Evolutionary conservation across 1,140 invertebrate genomes (phyloP).

Genomic region (Drosophila kanapiae): DNA sequence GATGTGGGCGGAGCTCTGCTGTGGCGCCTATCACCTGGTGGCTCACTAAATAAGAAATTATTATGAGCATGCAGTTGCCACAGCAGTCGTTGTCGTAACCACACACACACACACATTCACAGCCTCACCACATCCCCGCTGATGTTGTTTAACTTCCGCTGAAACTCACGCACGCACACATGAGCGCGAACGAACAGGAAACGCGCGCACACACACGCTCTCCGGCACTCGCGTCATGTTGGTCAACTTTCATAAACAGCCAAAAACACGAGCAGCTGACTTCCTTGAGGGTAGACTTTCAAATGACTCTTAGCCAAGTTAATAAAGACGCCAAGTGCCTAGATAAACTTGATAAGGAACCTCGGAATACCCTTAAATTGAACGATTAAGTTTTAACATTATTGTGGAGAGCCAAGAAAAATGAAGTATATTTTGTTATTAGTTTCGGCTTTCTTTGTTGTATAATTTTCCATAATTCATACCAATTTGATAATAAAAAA

Average conservation of each 20-base stretch:
- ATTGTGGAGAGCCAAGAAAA: too few species aligned
- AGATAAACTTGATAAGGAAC: too few species aligned
- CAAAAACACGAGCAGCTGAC: conserved; percentile 30
- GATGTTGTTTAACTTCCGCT: conserved; percentile 70
- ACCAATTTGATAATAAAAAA: too few species aligned
- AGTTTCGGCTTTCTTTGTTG: too few species aligned
- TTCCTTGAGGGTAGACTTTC: neutral
- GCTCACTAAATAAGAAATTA: conserved; percentile 78
- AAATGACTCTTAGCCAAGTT: neutral
- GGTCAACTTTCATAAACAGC: conserved; percentile 71
- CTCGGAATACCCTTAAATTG: neutral
- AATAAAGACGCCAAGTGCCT: neutral
- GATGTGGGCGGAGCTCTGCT: neutral
- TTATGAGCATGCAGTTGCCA: conserved; percentile 70
- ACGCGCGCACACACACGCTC: conserved; percentile 28
- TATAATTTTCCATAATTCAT: too few species aligned
- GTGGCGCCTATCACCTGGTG: conserved; percentile 58
- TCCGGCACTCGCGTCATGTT: conserved; percentile 28
- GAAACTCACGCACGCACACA: conserved; percentile 44
- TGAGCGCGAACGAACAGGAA: conserved; percentile 40
- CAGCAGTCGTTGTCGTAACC: conserved; percentile 59
- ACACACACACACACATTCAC: conserved; percentile 9
- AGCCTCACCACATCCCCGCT: neutral
- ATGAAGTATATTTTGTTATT: too few species aligned
- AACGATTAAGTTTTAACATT: neutral